Evolutionary conservation across 2,113 vertebrate genomes (phyloP).

Genomic region (Otus sunia): DNA sequence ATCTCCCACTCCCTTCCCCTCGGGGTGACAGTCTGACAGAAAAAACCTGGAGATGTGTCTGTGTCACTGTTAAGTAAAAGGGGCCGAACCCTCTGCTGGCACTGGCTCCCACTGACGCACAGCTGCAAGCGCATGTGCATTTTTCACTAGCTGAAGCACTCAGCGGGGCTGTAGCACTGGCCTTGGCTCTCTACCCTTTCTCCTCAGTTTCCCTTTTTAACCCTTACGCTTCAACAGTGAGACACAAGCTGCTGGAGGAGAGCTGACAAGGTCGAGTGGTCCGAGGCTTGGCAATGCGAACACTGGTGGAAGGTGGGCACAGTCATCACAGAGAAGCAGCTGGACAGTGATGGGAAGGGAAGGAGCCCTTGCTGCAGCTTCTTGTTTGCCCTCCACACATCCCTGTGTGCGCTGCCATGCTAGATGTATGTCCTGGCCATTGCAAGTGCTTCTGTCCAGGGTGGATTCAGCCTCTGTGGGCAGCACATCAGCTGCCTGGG

Average conservation of each 20-base stretch:
- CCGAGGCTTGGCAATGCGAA: background rate
- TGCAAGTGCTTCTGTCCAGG: background rate
- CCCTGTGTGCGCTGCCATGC: background rate
- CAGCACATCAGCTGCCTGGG: background rate
- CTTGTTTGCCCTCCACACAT: background rate
- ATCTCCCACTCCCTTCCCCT: background rate
- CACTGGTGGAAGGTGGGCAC: background rate
- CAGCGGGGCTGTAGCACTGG: background rate
- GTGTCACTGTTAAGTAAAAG: background rate
- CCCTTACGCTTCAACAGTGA: background rate
- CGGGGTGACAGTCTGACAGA: background rate
- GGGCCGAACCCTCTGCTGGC: background rate
- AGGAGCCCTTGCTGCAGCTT: background rate
- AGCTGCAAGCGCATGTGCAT: fast-evolving
- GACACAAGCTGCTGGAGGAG: background rate
- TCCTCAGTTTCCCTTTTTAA: background rate
- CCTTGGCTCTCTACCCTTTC: background rate
- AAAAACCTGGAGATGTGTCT: background rate
- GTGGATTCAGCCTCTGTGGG: background rate
- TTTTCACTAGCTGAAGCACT: background rate
- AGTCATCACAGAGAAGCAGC: fast-evolving
- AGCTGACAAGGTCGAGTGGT: background rate
- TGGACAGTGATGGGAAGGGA: background rate
- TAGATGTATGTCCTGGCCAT: background rate
- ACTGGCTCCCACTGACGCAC: fast-evolving